Percentiles rank a stretch among this genome's conserved stretches.
Conservation (phyloP, 2,888 invertebrate genomes). For the Spatulosminthurus flaviceps region DNA sequence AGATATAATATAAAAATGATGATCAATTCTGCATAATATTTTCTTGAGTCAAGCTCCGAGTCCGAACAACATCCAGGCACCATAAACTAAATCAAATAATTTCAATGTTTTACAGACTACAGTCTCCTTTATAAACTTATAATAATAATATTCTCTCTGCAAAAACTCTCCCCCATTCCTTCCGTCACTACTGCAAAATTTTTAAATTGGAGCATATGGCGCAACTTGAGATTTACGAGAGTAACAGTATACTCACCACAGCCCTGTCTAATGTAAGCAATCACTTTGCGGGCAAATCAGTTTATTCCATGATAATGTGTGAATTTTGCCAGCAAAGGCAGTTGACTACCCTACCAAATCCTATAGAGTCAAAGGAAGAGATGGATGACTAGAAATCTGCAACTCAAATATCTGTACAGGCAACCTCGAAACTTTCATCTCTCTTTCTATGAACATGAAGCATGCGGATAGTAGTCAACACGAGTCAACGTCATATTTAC, state of each 20-base stretch:
- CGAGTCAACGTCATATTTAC: background rate
- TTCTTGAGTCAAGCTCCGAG: too few relatives aligned
- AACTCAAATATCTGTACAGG: background rate
- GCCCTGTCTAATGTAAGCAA: background rate
- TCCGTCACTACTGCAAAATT: too few relatives aligned
- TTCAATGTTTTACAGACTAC: too few relatives aligned
- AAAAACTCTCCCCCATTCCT: too few relatives aligned
- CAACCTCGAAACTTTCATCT: background rate
- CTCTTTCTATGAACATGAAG: too few relatives aligned
- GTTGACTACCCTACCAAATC: background rate
- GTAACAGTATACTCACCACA: background rate
- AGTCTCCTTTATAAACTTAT: too few relatives aligned
- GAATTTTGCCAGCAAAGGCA: too few relatives aligned
- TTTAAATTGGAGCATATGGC: background rate
- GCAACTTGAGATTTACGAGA: background rate
- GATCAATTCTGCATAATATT: too few relatives aligned
- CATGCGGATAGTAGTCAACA: background rate
- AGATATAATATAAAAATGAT: too few relatives aligned
- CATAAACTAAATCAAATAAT: too few relatives aligned
- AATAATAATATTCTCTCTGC: background rate
- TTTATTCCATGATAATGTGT: background rate
- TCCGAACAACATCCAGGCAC: too few relatives aligned
- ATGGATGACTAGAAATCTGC: background rate
- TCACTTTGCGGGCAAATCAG: conserved; percentile 4
- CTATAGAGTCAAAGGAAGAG: background rate